Conservation (phyloP, 2,888 invertebrate genomes). For the Siphlonurus alternatus region DNA sequence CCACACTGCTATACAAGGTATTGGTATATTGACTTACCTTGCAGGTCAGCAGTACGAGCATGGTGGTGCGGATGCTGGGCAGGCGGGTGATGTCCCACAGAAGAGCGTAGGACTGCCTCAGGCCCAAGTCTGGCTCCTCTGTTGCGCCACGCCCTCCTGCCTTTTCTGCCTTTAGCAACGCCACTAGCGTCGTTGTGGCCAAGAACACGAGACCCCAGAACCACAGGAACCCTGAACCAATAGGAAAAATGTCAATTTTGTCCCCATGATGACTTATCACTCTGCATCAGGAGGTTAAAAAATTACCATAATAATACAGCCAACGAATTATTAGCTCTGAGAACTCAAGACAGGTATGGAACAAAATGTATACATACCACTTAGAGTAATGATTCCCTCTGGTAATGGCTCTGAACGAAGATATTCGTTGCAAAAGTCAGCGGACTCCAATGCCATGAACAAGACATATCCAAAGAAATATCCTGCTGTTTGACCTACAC, state of each 20-base stretch:
- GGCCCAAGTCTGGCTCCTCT: slow-evolving; percentile 29
- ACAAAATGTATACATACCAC: slow-evolving; percentile 23
- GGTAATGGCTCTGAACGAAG: slow-evolving; percentile 51
- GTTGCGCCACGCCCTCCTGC: slow-evolving; percentile 24
- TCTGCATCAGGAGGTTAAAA: too few species aligned
- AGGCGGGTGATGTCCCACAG: slow-evolving; percentile 68
- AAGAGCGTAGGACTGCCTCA: slow-evolving; percentile 61
- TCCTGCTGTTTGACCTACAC: slow-evolving; percentile 95
- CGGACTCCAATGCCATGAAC: slow-evolving; percentile 90
- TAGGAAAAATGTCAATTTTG: slow-evolving; percentile 6
- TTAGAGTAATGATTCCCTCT: slow-evolving; percentile 52
- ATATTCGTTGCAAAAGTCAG: slow-evolving; percentile 90
- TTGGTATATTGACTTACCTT: slow-evolving; percentile 70
- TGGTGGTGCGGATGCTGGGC: slow-evolving; percentile 61
- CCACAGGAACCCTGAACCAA: slow-evolving; percentile 57
- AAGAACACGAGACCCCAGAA: slow-evolving; percentile 94
- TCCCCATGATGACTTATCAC: neutral
- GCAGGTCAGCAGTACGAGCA: slow-evolving; percentile 68
- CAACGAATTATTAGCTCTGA: neutral
- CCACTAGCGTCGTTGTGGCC: slow-evolving; percentile 73
- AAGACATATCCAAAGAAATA: slow-evolving; percentile 93
- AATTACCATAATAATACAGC: too few species aligned
- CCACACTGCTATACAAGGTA: too few species aligned
- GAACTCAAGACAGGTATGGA: neutral
- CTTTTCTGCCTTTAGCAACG: slow-evolving; percentile 71